phyloP scores from a whole-genome alignment of 2,113 vertebrate genomes.

The Sinocyclocheilus anshuiensis region DNA sequence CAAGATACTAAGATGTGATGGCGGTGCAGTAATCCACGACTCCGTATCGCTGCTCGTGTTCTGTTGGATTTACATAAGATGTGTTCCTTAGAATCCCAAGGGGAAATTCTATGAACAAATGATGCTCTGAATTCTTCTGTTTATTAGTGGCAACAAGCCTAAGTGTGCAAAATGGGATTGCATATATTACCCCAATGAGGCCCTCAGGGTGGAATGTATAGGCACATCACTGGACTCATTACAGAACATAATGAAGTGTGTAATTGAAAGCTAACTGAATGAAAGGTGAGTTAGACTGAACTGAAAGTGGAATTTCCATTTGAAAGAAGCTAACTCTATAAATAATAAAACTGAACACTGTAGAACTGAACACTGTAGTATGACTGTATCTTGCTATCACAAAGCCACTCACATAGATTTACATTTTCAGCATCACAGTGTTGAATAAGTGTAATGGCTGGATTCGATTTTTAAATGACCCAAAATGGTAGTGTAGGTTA shows the following conservation, averaged over 20 bases:
- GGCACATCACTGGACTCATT: slow-evolving; percentile 50
- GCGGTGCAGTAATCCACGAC: slow-evolving; percentile 3
- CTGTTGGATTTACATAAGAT: not conserved
- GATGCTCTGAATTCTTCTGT: slow-evolving; percentile 14
- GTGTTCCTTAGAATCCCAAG: not conserved
- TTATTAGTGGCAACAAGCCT: slow-evolving; percentile 32
- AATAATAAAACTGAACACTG: slow-evolving; percentile 14
- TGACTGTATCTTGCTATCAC: slow-evolving; percentile 4
- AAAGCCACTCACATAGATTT: not conserved
- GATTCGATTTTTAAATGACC: not conserved
- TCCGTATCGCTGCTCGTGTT: not conserved
- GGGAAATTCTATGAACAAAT: not conserved
- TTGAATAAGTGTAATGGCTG: not conserved
- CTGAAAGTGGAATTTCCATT: slow-evolving; percentile 18
- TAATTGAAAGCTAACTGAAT: slow-evolving; percentile 51
- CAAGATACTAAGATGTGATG: not conserved
- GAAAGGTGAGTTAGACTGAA: slow-evolving; percentile 27
- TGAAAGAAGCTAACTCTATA: slow-evolving; percentile 35
- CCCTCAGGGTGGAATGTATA: slow-evolving; percentile 38
- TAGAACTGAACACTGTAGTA: not conserved
- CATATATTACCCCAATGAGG: slow-evolving; percentile 33
- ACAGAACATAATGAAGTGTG: slow-evolving; percentile 49
- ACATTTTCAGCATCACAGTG: not conserved
- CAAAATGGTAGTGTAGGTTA: not conserved
- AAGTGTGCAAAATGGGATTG: slow-evolving; percentile 32